Percentiles rank a stretch among this genome's conserved stretches.
Conservation (phyloP, 2,113 vertebrate species). For the Anseranas semipalmata region DNA sequence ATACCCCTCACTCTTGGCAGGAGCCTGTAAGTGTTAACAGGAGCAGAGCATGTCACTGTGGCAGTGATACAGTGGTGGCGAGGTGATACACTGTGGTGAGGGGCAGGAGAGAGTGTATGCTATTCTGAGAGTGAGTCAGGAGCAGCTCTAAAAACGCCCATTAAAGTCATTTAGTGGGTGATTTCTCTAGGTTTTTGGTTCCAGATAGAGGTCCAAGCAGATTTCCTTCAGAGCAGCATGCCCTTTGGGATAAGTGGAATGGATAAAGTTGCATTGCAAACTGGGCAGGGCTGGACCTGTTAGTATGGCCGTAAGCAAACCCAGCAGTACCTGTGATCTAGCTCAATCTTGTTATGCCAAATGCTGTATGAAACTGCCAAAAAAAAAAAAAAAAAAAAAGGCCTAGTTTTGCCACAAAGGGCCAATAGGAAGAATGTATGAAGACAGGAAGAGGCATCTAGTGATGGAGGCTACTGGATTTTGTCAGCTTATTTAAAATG, state of each 20-base stretch:
- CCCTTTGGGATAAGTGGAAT: neutral
- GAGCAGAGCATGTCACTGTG: rapidly evolving
- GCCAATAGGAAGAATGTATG: neutral
- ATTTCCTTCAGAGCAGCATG: no score
- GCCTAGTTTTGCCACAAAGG: neutral
- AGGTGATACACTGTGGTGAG: no score
- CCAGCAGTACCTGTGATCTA: neutral
- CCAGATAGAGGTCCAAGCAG: neutral
- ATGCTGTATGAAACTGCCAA: neutral
- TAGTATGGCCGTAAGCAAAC: neutral
- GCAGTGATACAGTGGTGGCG: no score
- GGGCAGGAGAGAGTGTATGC: rapidly evolving
- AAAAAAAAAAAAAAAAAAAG: neutral
- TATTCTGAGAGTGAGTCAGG: neutral
- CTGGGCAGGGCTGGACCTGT: neutral
- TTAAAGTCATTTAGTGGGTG: neutral
- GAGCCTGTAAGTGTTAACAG: neutral
- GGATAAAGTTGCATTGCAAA: neutral
- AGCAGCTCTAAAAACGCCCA: neutral
- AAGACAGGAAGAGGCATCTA: neutral
- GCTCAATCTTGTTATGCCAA: neutral
- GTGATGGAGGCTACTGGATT: neutral
- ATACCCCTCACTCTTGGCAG: neutral
- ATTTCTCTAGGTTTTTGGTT: neutral
- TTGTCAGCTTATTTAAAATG: neutral